Conservation (phyloP, 2,113 vertebrate genomes). For the Vulpes vulpes region DNA sequence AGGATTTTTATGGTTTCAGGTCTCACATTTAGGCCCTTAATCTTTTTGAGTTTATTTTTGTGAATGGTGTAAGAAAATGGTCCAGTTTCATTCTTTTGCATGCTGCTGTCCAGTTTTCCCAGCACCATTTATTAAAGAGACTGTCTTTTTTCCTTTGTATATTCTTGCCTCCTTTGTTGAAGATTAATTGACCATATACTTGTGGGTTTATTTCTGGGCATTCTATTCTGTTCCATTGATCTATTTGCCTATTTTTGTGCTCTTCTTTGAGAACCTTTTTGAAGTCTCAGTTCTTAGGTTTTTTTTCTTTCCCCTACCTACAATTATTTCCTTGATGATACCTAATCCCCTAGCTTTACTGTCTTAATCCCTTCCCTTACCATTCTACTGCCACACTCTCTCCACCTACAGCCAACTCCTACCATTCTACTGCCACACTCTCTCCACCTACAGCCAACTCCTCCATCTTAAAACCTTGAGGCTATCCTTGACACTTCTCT, state of each 20-base stretch:
- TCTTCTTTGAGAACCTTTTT: not conserved
- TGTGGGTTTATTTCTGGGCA: not conserved
- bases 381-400: not conserved
- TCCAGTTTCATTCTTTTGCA: not conserved
- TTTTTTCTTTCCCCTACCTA: not conserved
- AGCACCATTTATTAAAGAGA: not conserved
- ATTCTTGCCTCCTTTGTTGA: not conserved
- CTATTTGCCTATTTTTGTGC: not conserved
- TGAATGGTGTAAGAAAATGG: not conserved
- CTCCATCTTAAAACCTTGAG: constrained; percentile 2
- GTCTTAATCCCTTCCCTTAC: not conserved
- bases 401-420: not conserved
- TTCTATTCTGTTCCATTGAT: not conserved
- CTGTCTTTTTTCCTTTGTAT: not conserved
- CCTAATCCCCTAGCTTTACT: not conserved
- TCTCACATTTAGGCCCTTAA: not conserved
- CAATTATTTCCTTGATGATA: constrained; percentile 32
- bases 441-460: not conserved
- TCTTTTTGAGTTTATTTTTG: not conserved
- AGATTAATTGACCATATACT: not conserved
- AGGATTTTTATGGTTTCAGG: not conserved
- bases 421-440: not conserved
- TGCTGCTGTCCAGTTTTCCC: not conserved
- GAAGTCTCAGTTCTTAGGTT: constrained; percentile 12
- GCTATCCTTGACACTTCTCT: not conserved